Evolutionary conservation across 1,140 invertebrate species (phyloP).

Genomic region (Lordiphosa stackelbergi): DNA sequence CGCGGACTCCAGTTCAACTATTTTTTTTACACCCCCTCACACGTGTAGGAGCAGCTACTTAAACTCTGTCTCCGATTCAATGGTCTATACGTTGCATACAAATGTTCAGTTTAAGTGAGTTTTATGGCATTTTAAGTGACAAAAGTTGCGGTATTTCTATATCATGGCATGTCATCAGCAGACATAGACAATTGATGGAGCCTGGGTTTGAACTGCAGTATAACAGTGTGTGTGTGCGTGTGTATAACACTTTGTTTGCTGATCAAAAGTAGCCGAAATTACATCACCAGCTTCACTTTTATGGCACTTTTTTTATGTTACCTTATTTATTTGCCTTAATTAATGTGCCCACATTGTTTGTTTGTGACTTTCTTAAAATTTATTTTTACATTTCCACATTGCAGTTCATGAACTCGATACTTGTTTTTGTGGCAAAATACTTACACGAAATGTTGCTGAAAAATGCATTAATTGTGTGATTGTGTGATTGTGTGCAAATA

Average conservation of each 20-base stretch:
- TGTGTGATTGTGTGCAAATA: conserved; percentile 44
- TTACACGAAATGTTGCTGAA: too few relatives aligned
- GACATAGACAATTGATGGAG: conserved; percentile 22
- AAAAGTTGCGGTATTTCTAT: conserved; percentile 39
- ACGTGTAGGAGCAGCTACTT: conserved; percentile 36
- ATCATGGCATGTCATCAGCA: conserved; percentile 30
- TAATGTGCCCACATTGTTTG: conserved; percentile 4
- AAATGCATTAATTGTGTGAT: conserved; percentile 1
- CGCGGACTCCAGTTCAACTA: not conserved
- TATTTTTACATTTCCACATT: not conserved
- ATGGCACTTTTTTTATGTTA: too few relatives aligned
- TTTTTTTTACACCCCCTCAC: conserved; percentile 15
- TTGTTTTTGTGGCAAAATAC: not conserved
- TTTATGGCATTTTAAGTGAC: conserved; percentile 67
- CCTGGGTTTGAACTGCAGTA: not conserved
- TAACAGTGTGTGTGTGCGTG: not conserved
- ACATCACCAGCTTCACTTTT: too few relatives aligned
- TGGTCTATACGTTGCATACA: conserved; percentile 38
- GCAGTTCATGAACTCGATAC: conserved; percentile 21
- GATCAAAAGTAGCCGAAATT: too few relatives aligned
- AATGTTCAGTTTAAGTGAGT: conserved; percentile 54
- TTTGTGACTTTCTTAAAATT: conserved; percentile 8
- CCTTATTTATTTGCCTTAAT: too few relatives aligned
- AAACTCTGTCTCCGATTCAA: conserved; percentile 10
- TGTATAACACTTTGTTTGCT: too few relatives aligned